phyloP scores from a whole-genome alignment of 2,113 vertebrate genomes.

The Rhynchomys soricoides region DNA sequence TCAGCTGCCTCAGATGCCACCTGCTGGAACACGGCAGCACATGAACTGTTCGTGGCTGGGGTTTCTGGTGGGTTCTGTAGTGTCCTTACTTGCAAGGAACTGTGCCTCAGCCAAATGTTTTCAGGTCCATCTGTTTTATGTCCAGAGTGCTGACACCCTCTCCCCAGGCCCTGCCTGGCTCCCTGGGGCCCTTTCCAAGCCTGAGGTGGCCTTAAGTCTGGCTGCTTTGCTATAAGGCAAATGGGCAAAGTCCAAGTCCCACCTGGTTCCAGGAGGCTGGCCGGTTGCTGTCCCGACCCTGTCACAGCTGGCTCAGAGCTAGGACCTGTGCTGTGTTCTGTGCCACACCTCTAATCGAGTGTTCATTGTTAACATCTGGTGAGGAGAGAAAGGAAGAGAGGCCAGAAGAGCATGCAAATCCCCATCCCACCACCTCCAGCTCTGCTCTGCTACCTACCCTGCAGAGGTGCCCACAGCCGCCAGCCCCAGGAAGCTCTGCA shows the following conservation, averaged over 20 bases:
- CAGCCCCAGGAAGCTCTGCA: too few species aligned
- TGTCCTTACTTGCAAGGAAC: background rate
- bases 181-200: too few species aligned
- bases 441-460: background rate
- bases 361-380: background rate
- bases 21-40: background rate
- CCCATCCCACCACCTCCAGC: background rate
- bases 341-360: background rate
- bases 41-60: background rate
- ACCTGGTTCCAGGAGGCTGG: background rate
- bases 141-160: background rate
- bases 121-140: background rate
- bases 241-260: background rate
- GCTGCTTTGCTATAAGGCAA: background rate
- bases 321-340: too few species aligned
- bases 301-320: background rate
- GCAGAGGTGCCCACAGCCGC: background rate
- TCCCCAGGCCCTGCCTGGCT: background rate
- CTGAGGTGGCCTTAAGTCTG: background rate
- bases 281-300: background rate
- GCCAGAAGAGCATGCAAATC: background rate
- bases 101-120: background rate
- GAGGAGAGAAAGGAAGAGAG: background rate
- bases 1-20: too few species aligned
- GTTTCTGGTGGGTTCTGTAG: accelerated